A percentile compares a stretch with the other conserved stretches of the same genome.
Conservation (phyloP, 2,113 vertebrate species). For the Passer domesticus region DNA sequence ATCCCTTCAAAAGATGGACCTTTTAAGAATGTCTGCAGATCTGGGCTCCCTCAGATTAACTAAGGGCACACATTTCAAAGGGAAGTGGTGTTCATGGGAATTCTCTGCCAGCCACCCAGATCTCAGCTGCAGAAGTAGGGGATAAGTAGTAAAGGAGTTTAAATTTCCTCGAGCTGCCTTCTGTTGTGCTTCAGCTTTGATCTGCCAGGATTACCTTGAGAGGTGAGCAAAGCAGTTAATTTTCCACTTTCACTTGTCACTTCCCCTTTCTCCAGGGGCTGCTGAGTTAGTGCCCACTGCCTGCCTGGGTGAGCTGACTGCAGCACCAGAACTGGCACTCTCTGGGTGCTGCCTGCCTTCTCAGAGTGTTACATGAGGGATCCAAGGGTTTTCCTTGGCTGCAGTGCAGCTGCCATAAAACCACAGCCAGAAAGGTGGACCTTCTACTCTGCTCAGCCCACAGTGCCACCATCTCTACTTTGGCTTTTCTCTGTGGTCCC, state of each 20-base stretch:
- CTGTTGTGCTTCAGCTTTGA: constrained; percentile 61
- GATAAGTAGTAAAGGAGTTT: constrained; percentile 59
- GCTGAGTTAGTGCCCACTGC: neutral
- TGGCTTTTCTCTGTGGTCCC: neutral
- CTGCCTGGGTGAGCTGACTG: neutral
- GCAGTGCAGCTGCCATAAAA: neutral
- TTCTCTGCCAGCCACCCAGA: constrained; percentile 21
- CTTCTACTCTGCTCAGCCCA: neutral
- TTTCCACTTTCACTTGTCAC: constrained; percentile 17
- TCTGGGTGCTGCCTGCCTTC: neutral
- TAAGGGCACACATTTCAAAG: constrained; percentile 55
- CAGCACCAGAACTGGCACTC: neutral
- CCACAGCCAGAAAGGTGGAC: neutral
- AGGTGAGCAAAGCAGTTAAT: constrained; percentile 44
- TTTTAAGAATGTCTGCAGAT: constrained; percentile 56
- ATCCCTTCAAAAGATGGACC: constrained; percentile 47
- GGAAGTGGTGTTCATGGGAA: constrained; percentile 3
- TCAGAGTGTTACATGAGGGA: neutral
- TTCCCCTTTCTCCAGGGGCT: neutral
- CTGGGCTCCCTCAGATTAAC: constrained; percentile 43
- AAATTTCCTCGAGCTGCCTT: constrained; percentile 49
- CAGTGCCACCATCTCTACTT: neutral
- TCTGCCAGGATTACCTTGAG: constrained; percentile 48
- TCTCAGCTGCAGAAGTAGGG: constrained; percentile 4
- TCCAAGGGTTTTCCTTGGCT: neutral